phyloP scores from a whole-genome alignment of 2,888 invertebrate genomes.

The Rhamphomyia laevipes region DNA sequence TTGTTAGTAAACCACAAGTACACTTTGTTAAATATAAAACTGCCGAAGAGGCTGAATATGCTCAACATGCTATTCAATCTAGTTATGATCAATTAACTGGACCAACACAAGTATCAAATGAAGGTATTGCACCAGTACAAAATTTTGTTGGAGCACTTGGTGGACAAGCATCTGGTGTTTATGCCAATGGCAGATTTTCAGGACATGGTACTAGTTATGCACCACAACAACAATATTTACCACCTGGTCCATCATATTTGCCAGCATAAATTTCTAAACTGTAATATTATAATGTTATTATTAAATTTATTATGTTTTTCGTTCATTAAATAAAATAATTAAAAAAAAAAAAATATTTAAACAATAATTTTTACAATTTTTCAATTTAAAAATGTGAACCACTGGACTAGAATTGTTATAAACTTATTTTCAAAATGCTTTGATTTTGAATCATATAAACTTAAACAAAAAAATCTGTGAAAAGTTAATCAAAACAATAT shows the following conservation, averaged over 20 bases:
- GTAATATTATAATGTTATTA: no score
- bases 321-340: background rate
- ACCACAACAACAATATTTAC: background rate
- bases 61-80: conserved; percentile 25
- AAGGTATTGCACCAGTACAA: conserved; percentile 22
- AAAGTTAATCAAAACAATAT: no score
- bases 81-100: conserved; percentile 28
- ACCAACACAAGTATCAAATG: conserved; percentile 19
- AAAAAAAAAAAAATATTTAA: background rate
- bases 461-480: no score
- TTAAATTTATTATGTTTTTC: background rate
- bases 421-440: no score
- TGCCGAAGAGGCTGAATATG: conserved; percentile 26
- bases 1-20: conserved; percentile 26
- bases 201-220: background rate
- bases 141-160: background rate
- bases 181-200: background rate
- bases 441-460: no score
- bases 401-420: no score
- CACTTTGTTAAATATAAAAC: conserved; percentile 32
- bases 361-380: no score
- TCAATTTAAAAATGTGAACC: no score
- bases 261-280: background rate
- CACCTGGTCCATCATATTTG: background rate
- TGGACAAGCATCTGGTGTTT: background rate